A percentile compares a stretch with the other conserved stretches of the same genome.
phyloP scores from a whole-genome alignment of 2,888 invertebrate species.

The Argyresthia albistria region DNA sequence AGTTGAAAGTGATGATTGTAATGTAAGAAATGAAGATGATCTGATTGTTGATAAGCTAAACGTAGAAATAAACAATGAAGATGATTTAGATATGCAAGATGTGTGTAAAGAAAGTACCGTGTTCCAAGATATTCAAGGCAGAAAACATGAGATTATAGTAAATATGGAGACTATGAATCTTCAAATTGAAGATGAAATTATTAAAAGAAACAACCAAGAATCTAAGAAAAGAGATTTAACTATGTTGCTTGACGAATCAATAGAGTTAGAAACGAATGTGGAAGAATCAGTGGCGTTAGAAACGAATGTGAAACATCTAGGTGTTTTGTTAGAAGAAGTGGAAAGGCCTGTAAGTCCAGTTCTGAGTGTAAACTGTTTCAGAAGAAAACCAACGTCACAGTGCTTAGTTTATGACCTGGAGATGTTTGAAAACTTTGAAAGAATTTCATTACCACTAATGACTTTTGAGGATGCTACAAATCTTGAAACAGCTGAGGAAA shows the following conservation, averaged over 20 bases:
- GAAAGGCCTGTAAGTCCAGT: conserved; percentile 31
- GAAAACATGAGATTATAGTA: too few relatives aligned
- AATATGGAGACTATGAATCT: too few relatives aligned
- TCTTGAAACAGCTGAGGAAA: conserved; percentile 26
- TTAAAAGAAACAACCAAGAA: neutral
- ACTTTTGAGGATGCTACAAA: conserved; percentile 20
- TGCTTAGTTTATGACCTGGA: conserved; percentile 37
- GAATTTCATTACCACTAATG: conserved; percentile 32
- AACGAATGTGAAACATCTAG: neutral
- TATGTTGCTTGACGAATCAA: conserved; percentile 2
- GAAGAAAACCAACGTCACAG: conserved; percentile 10
- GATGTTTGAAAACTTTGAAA: conserved; percentile 50
- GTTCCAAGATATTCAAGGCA: too few relatives aligned
- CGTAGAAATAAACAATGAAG: too few relatives aligned
- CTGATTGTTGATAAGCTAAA: too few relatives aligned
- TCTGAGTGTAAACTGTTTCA: conserved; percentile 16
- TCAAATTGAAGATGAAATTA: too few relatives aligned
- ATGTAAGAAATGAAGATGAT: too few relatives aligned
- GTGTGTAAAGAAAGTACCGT: too few relatives aligned
- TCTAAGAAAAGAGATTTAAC: neutral
- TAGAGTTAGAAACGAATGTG: conserved; percentile 2
- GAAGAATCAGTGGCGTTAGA: conserved; percentile 5
- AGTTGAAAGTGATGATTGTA: too few relatives aligned
- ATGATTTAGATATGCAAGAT: too few relatives aligned
- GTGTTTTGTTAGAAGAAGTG: conserved; percentile 7